Evolutionary conservation across 2,113 vertebrate genomes (phyloP).

Genomic region (Bostrychus sinensis): DNA sequence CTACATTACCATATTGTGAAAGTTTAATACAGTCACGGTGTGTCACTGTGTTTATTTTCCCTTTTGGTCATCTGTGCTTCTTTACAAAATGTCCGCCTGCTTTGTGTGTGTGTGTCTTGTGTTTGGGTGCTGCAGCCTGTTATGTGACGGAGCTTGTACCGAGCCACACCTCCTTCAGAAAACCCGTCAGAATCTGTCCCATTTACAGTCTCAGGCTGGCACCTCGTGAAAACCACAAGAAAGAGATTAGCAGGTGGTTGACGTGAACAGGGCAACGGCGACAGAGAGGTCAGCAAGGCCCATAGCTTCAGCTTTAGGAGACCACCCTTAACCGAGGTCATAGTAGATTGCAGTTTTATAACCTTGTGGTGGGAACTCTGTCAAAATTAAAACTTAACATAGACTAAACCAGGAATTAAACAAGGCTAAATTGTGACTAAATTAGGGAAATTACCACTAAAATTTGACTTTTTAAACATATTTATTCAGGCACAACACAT

Average conservation of each 20-base stretch:
- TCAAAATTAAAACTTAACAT: background rate
- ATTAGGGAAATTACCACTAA: too few relatives aligned
- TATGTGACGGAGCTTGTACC: background rate
- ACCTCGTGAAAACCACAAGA: conserved; percentile 74
- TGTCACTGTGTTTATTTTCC: background rate
- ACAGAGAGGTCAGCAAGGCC: conserved; percentile 1
- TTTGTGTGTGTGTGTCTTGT: background rate
- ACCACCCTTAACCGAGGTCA: conserved; percentile 21
- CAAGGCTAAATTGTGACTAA: too few relatives aligned
- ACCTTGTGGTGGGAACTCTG: background rate
- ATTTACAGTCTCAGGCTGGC: conserved; percentile 14
- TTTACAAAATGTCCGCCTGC: background rate
- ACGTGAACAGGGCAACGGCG: conserved; percentile 15
- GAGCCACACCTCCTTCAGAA: conserved; percentile 12
- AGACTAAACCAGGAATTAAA: too few relatives aligned
- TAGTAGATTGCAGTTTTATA: background rate
- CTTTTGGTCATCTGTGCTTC: background rate
- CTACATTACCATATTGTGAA: too few relatives aligned
- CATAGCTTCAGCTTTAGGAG: conserved; percentile 20
- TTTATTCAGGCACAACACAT: too few relatives aligned
- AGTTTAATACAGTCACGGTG: too few relatives aligned
- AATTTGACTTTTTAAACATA: too few relatives aligned
- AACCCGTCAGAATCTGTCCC: conserved; percentile 26
- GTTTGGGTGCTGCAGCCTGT: background rate
- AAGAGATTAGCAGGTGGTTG: conserved; percentile 67